Evolutionary conservation across 1,140 invertebrate genomes (phyloP), one percentile per base, ranked within the genome.

Genomic region (Rhizoglyphus robini): DNA sequence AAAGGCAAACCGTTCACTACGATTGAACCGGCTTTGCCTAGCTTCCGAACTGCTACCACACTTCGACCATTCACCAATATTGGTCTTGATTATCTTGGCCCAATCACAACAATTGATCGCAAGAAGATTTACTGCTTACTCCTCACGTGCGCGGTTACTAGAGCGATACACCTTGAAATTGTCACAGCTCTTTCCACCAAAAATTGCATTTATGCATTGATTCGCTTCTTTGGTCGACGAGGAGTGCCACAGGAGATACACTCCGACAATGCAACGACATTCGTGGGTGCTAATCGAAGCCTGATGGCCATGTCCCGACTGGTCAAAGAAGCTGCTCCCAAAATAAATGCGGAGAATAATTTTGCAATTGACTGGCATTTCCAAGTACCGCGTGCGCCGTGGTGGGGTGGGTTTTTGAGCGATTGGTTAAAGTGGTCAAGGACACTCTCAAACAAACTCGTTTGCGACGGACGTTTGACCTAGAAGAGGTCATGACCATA

Each of bases 211-310:
- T 4, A 73, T 72, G 68, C 68, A 15, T 69, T 76, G 1, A 54
- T 66, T 51, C 49, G 73, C 23, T 72, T 76, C 38, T 68, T 70
- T 34, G 58, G 58, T 31, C 23, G 71, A 38, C 62, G 72, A 54
- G 73, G 72, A 46, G 65, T 67, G 13, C 71, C 68, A 13, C 46
- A 3, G 3, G 31, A 68, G 15, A 69, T 73, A 2, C 67, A 54
- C 36, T 70, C 67, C 25, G 74, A 75, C 51, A 75, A 76, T 51
- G 75, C 70, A 0, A 74, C 71, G 3, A 75, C 75, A 68, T 75
- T 77, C 60, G 27, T 41, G 13, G 36, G 65, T 1, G 32, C 57
- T 15, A 68, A 63, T 36, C 29, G 60, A 31, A 46, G 48, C 23
- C 18, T 68, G 11, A 47, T 29, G 30, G 32, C 34, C 20, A 34